Conservation (phyloP, 2,888 invertebrate species). For the Neoascia interrupta region DNA sequence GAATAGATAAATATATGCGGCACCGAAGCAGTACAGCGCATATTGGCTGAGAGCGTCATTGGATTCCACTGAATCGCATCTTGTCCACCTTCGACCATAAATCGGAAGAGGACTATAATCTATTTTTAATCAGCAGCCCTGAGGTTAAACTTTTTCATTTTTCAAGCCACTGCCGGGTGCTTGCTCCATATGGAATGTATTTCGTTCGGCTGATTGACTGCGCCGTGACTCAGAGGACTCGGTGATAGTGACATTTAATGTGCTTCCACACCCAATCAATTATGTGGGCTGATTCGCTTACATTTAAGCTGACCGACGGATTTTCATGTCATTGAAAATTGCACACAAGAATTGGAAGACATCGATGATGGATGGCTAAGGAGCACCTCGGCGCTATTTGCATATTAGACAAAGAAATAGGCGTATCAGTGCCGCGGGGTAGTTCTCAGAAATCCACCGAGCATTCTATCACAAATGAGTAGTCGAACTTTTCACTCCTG, state of each 20-base stretch:
- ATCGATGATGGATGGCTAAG: background rate
- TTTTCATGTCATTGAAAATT: conserved; percentile 33
- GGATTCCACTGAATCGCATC: conserved; percentile 41
- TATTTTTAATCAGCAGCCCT: conserved; percentile 63
- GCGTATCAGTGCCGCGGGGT: no score
- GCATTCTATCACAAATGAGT: background rate
- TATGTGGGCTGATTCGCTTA: conserved; percentile 29
- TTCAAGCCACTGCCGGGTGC: background rate
- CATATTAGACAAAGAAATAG: background rate
- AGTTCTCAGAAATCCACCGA: conserved; percentile 11
- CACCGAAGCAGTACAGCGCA: background rate
- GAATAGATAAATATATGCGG: conserved; percentile 10
- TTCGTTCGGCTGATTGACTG: conserved; percentile 35
- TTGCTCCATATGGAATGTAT: conserved; percentile 21
- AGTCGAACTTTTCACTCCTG: conserved; percentile 7
- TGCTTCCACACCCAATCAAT: conserved; percentile 65
- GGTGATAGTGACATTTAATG: conserved; percentile 47
- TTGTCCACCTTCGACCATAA: conserved; percentile 32
- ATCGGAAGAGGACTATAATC: conserved; percentile 55
- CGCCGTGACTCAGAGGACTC: conserved; percentile 3
- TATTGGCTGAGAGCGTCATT: conserved; percentile 18
- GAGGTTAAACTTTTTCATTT: conserved; percentile 39
- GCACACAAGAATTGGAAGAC: no score
- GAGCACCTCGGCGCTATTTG: conserved; percentile 8
- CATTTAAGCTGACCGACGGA: conserved; percentile 19